phyloP scores from a whole-genome alignment of 2,888 invertebrate species.

The Tethea ocularis region DNA sequence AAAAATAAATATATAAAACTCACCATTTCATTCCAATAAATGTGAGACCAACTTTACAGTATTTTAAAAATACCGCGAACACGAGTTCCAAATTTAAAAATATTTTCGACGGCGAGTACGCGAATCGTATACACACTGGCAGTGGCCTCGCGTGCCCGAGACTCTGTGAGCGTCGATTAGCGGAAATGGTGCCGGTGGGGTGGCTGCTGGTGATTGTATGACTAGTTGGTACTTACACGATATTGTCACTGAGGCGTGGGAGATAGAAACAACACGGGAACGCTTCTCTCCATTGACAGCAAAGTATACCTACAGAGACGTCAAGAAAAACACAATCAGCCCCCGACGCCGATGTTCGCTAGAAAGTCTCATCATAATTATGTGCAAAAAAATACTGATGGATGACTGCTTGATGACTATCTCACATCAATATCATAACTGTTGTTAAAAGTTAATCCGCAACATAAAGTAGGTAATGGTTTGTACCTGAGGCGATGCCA shows the following conservation, averaged over 20 bases:
- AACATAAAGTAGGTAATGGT: not conserved
- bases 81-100: not conserved
- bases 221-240: conserved; percentile 11
- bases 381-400: conserved; percentile 20
- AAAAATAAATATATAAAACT: not conserved
- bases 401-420: conserved; percentile 16
- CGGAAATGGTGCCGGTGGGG: conserved; percentile 33
- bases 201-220: conserved; percentile 28
- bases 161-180: conserved; percentile 18
- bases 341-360: conserved; percentile 13
- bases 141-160: conserved; percentile 23
- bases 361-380: conserved; percentile 27
- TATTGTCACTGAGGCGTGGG: conserved; percentile 49
- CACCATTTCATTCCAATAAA: not conserved
- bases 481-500: too few relatives aligned
- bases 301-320: conserved; percentile 16
- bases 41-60: not conserved
- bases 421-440: conserved; percentile 17
- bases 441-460: not conserved
- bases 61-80: not conserved
- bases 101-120: not conserved
- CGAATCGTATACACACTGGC: conserved; percentile 4
- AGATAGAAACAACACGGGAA: conserved; percentile 29
- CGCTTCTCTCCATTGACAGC: conserved; percentile 21
- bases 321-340: conserved; percentile 29